Percentiles rank a stretch among this genome's conserved stretches.
Evolutionary conservation across 2,797 vertebrate genomes (phyloP).

Genomic region (Rhinatrema bivittatum): DNA sequence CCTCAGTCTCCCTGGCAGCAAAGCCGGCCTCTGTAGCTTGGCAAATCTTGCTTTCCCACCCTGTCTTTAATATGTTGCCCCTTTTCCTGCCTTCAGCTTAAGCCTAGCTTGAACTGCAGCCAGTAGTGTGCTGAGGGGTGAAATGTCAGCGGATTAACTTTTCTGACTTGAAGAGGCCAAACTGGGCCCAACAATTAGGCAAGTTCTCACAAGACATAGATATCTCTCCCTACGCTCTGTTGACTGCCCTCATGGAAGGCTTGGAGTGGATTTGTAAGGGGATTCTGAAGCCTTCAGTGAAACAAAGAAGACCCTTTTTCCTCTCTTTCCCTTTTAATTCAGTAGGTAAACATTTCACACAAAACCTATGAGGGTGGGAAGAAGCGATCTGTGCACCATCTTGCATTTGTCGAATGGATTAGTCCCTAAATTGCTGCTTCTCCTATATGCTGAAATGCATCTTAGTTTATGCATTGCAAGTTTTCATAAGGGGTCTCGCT

Average conservation of each 20-base stretch:
- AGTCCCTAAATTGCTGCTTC: conserved; percentile 20
- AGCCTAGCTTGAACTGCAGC: rapidly evolving
- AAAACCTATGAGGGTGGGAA: conserved; percentile 21
- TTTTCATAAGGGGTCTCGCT: conserved; percentile 11
- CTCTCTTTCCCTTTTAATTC: conserved; percentile 25
- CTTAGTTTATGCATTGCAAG: conserved; percentile 1
- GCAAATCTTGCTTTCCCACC: background rate
- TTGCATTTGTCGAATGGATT: conserved; percentile 46
- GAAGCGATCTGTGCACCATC: conserved; percentile 16
- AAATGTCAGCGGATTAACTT: background rate
- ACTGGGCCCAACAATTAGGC: background rate
- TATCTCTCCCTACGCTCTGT: rapidly evolving
- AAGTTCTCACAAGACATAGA: background rate
- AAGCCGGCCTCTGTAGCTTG: rapidly evolving
- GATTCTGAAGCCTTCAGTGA: background rate
- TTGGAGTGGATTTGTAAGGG: no score
- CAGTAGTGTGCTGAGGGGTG: rapidly evolving
- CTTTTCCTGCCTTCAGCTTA: background rate
- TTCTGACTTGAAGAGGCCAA: background rate
- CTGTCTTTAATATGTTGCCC: rapidly evolving
- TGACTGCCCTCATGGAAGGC: no score
- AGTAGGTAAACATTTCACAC: conserved; percentile 30
- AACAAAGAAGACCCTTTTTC: conserved; percentile 26
- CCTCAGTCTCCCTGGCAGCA: rapidly evolving
- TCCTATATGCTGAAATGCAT: conserved; percentile 19